Evolutionary conservation across 92 coral and sea anemone genomes (phyloP), one percentile per base, ranked within the genome.

Genomic region (Phenganax marumi): DNA sequence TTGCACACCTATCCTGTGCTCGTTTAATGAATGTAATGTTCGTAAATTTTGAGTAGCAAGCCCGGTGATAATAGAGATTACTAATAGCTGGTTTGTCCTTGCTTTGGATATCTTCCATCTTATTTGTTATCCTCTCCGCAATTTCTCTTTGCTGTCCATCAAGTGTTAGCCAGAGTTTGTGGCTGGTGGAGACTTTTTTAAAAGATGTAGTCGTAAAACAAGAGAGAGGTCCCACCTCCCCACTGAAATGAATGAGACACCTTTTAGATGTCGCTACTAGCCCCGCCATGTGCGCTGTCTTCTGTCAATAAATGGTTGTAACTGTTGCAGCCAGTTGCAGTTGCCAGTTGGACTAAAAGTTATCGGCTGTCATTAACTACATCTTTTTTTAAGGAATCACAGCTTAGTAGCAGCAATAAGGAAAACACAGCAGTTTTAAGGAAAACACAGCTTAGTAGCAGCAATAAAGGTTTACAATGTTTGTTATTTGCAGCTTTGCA

Each of bases 1-100:
- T 85, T 19, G 88, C 75, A 84, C 26, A 73, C 76, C 86, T 84
- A 50, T 83, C 87, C 17, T 81, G 80, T 75, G 88, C 87, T 58
- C 87, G 87, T 85, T 85, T 80, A 46, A 54, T 54, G 60, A 54
- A 54, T n/a, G 60, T 54, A 54, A 54, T 75, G 69, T 65, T 85
- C 56, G 86, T 80, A 71, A 85, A n/a, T n/a, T n/a, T n/a, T n/a
- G n/a, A n/a, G n/a, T n/a, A n/a, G n/a, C n/a, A n/a, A n/a, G n/a
- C n/a, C 84, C 86, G 24, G 53, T 74, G 84, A 63, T 75, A 83
- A 48, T 76, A 26, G 16, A 54, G 60, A 54, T 54, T 54, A 54
- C 60, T n/a, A 54, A 54, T 10, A 10, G 60, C 60, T 54, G 73
- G 86, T 52, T 73, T 61, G 21, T 75, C 86, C 70, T 66, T 70